phyloP scores from a whole-genome alignment of 2,113 vertebrate species.

The human (Homo sapiens) region GRCh38 chr15:45505501-45506000 shows the following conservation, averaged over 20 bases:
- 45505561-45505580: background rate
- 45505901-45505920: too few relatives aligned
- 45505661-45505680: background rate
- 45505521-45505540: background rate
- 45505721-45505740: background rate
- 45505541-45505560: background rate
- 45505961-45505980: too few relatives aligned
- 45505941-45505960: too few relatives aligned
- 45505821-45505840: background rate
- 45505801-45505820: conserved; percentile 9
- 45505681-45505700: background rate
- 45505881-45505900: background rate
- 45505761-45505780: conserved; percentile 25
- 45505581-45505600: background rate
- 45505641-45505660: too few relatives aligned
- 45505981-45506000: too few relatives aligned
- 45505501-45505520: background rate
- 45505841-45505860: background rate
- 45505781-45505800: background rate
- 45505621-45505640: background rate
- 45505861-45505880: background rate
- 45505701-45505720: background rate
- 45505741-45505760: background rate
- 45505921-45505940: too few relatives aligned
- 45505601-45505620: background rate